Evolutionary conservation across 2,113 vertebrate genomes (phyloP).

Genomic region (Paedocypris sp.): DNA sequence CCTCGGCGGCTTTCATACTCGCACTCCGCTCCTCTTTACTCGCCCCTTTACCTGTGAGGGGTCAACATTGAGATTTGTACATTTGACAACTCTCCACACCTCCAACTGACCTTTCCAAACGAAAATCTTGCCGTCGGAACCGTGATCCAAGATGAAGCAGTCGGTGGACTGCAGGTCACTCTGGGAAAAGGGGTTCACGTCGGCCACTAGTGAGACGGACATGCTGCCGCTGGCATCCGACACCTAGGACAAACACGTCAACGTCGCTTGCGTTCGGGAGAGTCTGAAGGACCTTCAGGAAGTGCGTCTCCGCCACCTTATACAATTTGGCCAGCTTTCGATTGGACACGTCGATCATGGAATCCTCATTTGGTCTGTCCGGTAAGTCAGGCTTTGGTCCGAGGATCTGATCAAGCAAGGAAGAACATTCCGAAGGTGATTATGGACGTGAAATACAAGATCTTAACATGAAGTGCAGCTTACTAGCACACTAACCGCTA

Average conservation of each 20-base stretch:
- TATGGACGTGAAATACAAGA: background rate
- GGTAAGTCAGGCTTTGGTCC: slow-evolving; percentile 82
- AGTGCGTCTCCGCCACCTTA: slow-evolving; percentile 63
- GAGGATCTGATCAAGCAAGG: slow-evolving; percentile 65
- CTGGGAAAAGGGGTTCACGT: slow-evolving; percentile 91
- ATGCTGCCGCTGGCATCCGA: slow-evolving; percentile 76
- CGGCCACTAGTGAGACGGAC: slow-evolving; percentile 78
- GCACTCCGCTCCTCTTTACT: slow-evolving; percentile 69
- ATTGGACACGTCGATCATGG: slow-evolving; percentile 72
- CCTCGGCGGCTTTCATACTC: slow-evolving; percentile 68
- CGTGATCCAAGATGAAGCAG: slow-evolving; percentile 94
- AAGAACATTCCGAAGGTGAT: background rate
- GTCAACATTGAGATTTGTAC: background rate
- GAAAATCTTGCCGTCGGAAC: slow-evolving; percentile 84
- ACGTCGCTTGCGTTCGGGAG: too few species aligned
- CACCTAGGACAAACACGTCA: slow-evolving; percentile 69
- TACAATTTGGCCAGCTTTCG: slow-evolving; percentile 87
- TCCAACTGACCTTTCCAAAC: slow-evolving; percentile 91
- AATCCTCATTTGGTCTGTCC: slow-evolving; percentile 59
- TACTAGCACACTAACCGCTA: slow-evolving; percentile 64
- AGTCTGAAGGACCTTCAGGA: background rate
- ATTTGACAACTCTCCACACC: too few species aligned
- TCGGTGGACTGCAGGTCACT: slow-evolving; percentile 75
- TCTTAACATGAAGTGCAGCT: background rate
- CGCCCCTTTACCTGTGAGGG: slow-evolving; percentile 62